Evolutionary conservation across 92 coral and sea anemone species (phyloP).

Genomic region (Virgularia gustaviana): DNA sequence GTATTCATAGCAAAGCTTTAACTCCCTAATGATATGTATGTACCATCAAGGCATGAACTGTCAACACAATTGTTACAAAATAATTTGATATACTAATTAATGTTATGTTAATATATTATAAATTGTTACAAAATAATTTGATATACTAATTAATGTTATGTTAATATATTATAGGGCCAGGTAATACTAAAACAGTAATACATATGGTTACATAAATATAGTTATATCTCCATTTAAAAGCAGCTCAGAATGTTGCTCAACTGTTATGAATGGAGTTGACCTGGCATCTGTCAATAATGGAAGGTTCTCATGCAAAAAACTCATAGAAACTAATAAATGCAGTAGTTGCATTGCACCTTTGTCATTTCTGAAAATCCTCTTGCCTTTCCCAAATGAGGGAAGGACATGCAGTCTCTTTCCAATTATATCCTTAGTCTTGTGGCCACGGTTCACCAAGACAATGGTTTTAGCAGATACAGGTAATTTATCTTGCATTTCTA

Average conservation of each 20-base stretch:
- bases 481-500: not conserved
- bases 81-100: too few relatives aligned
- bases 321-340: conserved; percentile 12
- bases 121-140: too few relatives aligned
- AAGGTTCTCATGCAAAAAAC: conserved; percentile 9
- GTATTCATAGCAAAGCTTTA: too few relatives aligned
- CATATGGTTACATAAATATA: too few relatives aligned
- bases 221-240: too few relatives aligned
- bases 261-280: conserved; percentile 4
- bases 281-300: not conserved
- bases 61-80: too few relatives aligned
- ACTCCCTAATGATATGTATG: too few relatives aligned
- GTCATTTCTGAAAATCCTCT: not conserved
- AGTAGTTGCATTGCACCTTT: conserved; percentile 11
- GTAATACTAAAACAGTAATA: too few relatives aligned
- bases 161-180: too few relatives aligned
- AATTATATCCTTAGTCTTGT: not conserved
- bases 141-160: too few relatives aligned
- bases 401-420: not conserved
- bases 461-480: conserved; percentile 5
- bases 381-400: conserved; percentile 11
- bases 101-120: too few relatives aligned
- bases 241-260: not conserved
- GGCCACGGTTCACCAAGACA: conserved; percentile 10
- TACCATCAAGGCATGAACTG: too few relatives aligned